Percentiles rank a stretch among this genome's conserved stretches.
These are phyloP conservation scores for Hirudo medicinalis DNA, from an alignment of 1,140 invertebrate species.

Conservation along the genomic window DNA sequence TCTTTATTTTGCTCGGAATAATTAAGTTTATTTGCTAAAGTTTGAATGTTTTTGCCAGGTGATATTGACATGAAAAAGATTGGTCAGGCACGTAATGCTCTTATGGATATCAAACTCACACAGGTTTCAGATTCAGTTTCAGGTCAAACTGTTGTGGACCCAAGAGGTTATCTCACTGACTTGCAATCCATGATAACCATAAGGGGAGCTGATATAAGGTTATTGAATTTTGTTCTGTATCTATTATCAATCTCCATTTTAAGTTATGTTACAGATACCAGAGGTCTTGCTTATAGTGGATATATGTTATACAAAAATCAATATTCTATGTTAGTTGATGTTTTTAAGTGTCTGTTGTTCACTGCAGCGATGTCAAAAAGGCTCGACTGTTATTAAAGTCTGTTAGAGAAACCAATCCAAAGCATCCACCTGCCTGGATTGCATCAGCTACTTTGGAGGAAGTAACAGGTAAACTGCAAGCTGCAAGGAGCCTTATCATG, in stretches of 20 bases:
- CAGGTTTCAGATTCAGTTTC: conserved; percentile 96
- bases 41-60: conserved; percentile 7
- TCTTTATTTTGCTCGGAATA: background rate
- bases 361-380: conserved; percentile 82
- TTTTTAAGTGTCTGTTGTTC: conserved; percentile 19
- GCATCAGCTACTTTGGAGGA: conserved; percentile 96
- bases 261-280: no score
- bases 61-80: conserved; percentile 89
- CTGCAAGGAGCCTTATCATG: conserved; percentile 88
- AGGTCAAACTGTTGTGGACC: conserved; percentile 98
- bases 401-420: conserved; percentile 94
- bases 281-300: no score
- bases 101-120: conserved; percentile 97
- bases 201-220: conserved; percentile 92
- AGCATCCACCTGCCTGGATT: conserved; percentile 98
- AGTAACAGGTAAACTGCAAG: conserved; percentile 96
- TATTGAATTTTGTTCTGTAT: conserved; percentile 27
- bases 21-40: background rate
- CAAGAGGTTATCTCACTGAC: conserved; percentile 96
- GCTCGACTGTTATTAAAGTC: conserved; percentile 88
- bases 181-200: conserved; percentile 96
- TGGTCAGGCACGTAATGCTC: conserved; percentile 88
- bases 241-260: no score
- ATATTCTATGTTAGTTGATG: background rate
- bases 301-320: no score